phyloP scores from a whole-genome alignment of 1,140 invertebrate species.

The Euglossa dilemma region DNA sequence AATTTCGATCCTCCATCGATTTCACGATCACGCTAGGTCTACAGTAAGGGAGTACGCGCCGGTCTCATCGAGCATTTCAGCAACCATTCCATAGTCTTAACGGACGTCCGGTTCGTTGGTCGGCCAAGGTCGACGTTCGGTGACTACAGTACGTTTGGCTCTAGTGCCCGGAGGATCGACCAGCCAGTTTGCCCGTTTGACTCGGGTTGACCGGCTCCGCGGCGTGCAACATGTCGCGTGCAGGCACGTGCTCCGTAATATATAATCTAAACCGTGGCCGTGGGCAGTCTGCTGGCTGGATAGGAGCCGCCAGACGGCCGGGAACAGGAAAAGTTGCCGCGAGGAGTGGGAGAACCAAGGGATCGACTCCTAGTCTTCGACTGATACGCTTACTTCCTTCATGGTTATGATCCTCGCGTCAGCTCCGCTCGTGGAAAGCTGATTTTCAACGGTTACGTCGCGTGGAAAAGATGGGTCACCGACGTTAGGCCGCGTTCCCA shows the following conservation, averaged over 20 bases:
- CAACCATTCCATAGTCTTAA: background rate
- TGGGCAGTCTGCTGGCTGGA: conserved; percentile 44
- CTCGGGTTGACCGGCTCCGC: conserved; percentile 38
- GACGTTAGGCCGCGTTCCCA: too few relatives aligned
- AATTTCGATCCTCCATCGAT: too few relatives aligned
- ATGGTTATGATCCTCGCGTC: conserved; percentile 35
- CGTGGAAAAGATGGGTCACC: background rate
- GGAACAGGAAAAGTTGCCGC: background rate
- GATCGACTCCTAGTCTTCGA: background rate
- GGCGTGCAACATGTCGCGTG: conserved; percentile 69
- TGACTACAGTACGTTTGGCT: conserved; percentile 13
- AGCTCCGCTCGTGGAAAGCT: conserved; percentile 41
- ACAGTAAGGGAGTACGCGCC: too few relatives aligned
- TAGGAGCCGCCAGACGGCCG: conserved; percentile 46
- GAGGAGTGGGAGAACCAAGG: conserved; percentile 12
- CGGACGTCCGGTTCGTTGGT: conserved; percentile 5
- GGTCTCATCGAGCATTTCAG: background rate
- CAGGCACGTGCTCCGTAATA: conserved; percentile 68
- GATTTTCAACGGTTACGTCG: conserved; percentile 49
- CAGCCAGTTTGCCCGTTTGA: conserved; percentile 25
- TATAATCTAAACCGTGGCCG: conserved; percentile 65
- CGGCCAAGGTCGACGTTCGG: conserved; percentile 15
- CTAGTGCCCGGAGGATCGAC: background rate
- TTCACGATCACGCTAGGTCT: too few relatives aligned
- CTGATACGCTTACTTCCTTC: conserved; percentile 45